Evolutionary conservation across 2,888 invertebrate genomes (phyloP).

Genomic region (Amiota minor): DNA sequence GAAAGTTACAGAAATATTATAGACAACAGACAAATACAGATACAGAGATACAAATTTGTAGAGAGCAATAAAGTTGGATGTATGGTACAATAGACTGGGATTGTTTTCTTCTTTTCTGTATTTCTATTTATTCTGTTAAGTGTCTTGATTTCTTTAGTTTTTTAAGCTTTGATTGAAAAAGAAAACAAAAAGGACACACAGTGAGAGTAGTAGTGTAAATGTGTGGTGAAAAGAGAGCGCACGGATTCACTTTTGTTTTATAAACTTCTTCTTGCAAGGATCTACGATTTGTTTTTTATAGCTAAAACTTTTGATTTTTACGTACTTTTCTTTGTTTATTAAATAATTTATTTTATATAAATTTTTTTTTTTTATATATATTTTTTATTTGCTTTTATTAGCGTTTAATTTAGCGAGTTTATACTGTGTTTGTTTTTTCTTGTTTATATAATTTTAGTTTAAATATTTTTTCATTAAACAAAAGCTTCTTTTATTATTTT

Average conservation of each 20-base stretch:
- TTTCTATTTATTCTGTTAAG: neutral
- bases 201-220: too few species aligned
- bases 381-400: conserved; percentile 9
- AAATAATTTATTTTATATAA: conserved; percentile 30
- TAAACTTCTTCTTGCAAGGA: too few species aligned
- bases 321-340: conserved; percentile 39
- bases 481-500: too few species aligned
- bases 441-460: conserved; percentile 19
- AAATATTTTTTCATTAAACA: too few species aligned
- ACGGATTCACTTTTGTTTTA: too few species aligned
- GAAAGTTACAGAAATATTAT: conserved; percentile 1
- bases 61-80: conserved; percentile 26
- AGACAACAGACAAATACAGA: conserved; percentile 11
- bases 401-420: conserved; percentile 12
- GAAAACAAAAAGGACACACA: too few species aligned
- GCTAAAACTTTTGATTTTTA: neutral
- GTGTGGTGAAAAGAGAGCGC: too few species aligned
- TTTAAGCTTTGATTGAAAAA: neutral
- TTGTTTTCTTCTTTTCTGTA: neutral
- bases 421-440: conserved; percentile 21
- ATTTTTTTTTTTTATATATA: conserved; percentile 20
- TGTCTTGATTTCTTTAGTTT: conserved; percentile 12
- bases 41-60: conserved; percentile 14
- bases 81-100: neutral
- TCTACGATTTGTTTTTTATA: too few species aligned